phyloP scores from a whole-genome alignment of 64 coral and sea anemone species.

The Astreopora myriophthalma region DNA sequence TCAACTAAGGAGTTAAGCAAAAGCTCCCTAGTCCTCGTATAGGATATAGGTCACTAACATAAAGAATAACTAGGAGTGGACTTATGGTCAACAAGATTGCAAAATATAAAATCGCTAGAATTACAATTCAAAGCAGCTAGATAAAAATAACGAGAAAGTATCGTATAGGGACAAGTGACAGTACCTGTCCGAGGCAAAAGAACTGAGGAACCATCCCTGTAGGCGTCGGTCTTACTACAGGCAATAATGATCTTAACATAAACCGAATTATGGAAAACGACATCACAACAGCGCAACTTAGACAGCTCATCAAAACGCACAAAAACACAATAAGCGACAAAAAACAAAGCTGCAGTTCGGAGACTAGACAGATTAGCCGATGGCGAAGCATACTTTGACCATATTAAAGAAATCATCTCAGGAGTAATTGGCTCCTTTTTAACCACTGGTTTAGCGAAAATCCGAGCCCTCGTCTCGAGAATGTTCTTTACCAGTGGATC shows the following conservation, averaged over 20 bases:
- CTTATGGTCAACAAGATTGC: not conserved
- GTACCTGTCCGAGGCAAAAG: not conserved
- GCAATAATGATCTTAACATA: not conserved
- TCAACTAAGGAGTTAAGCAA: not conserved
- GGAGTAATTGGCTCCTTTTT: conserved; percentile 49
- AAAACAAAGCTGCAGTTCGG: conserved; percentile 23
- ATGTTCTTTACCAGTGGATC: not conserved
- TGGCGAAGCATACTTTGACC: not conserved
- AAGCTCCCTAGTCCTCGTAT: conserved; percentile 2
- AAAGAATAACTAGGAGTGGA: not conserved
- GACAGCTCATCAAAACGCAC: conserved; percentile 35
- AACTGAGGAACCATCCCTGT: conserved; percentile 28
- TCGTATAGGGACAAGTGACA: not conserved
- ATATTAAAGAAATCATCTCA: not conserved
- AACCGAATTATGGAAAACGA: not conserved
- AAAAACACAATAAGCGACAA: conserved; percentile 20
- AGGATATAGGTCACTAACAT: not conserved
- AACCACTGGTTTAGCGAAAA: not conserved
- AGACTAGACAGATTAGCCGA: not conserved
- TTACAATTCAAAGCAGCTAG: not conserved
- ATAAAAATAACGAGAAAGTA: conserved; percentile 7
- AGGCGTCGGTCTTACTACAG: conserved; percentile 6
- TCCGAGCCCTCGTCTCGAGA: not conserved
- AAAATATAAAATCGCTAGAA: conserved; percentile 22
- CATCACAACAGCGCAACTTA: conserved; percentile 36